Evolutionary conservation across 37 sponge, comb jelly and placozoan genomes (phyloP).

Genomic region (Dysidea cf. avara): DNA sequence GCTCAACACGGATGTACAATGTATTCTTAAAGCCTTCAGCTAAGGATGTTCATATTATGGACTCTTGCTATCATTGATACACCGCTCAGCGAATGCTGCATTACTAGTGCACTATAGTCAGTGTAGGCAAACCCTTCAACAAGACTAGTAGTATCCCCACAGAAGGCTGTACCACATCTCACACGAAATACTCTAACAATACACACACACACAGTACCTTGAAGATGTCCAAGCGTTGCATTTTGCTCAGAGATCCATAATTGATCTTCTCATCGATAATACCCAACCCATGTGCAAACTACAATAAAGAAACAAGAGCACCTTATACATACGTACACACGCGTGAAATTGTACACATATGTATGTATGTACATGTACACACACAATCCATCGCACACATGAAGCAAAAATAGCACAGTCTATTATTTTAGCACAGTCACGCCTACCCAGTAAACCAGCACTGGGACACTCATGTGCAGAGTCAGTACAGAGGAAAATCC

Average conservation of each 20-base stretch:
- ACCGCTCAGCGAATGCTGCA: neutral
- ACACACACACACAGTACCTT: constrained; percentile 18
- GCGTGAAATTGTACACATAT: no score
- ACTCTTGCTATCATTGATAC: neutral
- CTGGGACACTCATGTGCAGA: no score
- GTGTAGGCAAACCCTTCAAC: neutral
- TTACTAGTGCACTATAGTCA: neutral
- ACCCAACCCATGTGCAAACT: constrained; percentile 37
- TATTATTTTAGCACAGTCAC: no score
- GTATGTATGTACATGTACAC: no score
- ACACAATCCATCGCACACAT: no score
- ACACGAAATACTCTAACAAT: neutral
- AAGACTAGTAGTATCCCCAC: neutral
- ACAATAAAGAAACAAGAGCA: neutral
- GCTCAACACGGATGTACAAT: no score
- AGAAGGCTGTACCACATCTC: no score
- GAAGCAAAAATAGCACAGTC: no score
- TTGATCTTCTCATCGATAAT: constrained; percentile 1
- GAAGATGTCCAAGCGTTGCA: constrained; percentile 33
- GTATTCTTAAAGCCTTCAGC: no score
- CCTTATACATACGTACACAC: neutral
- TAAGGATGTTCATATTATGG: no score
- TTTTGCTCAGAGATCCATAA: constrained; percentile 20
- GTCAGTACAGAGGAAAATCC: no score
- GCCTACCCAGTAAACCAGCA: no score